Evolutionary conservation across 2,888 invertebrate genomes (phyloP).

Genomic region (Cryptus viduatorius): DNA sequence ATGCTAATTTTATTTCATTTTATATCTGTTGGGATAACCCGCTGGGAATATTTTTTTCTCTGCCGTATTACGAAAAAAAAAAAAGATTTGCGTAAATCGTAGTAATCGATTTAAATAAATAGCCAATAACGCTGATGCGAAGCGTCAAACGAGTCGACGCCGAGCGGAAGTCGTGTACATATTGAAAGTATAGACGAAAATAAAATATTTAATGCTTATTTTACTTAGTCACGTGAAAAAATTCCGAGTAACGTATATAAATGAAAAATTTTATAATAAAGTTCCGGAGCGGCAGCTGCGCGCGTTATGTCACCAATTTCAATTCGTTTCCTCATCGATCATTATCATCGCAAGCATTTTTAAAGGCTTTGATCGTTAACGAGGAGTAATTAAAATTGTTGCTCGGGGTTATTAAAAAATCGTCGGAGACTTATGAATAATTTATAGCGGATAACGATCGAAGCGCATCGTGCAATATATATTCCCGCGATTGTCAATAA

Average conservation of each 20-base stretch:
- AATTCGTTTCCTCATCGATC: conserved; percentile 51
- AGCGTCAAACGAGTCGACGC: no score
- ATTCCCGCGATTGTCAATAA: conserved; percentile 47
- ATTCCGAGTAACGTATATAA: background rate
- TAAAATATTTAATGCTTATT: no score
- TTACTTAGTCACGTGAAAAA: no score
- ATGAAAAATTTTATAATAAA: conserved; percentile 1
- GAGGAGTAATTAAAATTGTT: conserved; percentile 49
- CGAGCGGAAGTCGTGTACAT: no score
- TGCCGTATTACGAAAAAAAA: no score
- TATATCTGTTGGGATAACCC: no score
- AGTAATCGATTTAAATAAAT: no score
- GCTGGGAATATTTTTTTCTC: no score
- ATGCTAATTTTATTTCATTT: no score
- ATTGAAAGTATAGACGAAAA: no score
- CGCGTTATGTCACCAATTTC: conserved; percentile 57
- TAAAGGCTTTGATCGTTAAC: conserved; percentile 57
- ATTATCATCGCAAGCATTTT: conserved; percentile 47
- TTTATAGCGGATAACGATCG: conserved; percentile 63
- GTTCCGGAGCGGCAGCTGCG: background rate
- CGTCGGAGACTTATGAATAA: conserved; percentile 62
- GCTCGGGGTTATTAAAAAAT: conserved; percentile 57
- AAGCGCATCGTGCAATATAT: conserved; percentile 40
- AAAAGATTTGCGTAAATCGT: no score
- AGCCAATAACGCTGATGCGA: no score